A percentile compares a stretch with the other conserved stretches of the same genome.
These are phyloP conservation scores for Strix uralensis DNA, from an alignment of 2,113 vertebrate species.

Conservation along the genomic window DNA sequence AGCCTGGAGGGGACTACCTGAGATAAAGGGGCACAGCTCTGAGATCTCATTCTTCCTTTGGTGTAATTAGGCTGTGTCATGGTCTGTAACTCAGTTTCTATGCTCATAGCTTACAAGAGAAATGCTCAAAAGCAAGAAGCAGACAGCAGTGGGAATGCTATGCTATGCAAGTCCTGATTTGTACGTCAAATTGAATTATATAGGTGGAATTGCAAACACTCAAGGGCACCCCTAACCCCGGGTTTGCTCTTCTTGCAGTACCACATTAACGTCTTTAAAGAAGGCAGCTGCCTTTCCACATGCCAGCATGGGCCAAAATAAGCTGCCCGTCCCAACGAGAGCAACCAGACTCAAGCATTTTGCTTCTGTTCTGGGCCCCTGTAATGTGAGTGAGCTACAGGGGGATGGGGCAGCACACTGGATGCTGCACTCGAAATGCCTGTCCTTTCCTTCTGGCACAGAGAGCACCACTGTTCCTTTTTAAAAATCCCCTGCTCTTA, in stretches of 20 bases:
- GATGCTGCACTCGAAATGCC: background rate
- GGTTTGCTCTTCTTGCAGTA: conserved; percentile 43
- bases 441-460: conserved; percentile 21
- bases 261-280: conserved; percentile 37
- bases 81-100: background rate
- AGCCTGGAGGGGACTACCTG: background rate
- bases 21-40: background rate
- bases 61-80: background rate
- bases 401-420: background rate
- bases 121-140: background rate
- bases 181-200: background rate
- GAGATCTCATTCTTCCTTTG: background rate
- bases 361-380: conserved; percentile 29
- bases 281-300: conserved; percentile 66
- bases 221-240: background rate
- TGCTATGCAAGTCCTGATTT: background rate
- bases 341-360: conserved; percentile 42
- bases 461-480: conserved; percentile 43
- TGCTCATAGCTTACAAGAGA: background rate
- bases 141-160: background rate
- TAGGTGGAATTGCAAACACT: background rate
- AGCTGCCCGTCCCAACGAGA: conserved; percentile 55
- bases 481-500: conserved; percentile 61
- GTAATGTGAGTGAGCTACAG: background rate
- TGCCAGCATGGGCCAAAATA: conserved; percentile 39